These are phyloP conservation scores for Egretta garzetta DNA, from an alignment of 2,113 vertebrate genomes.

Conservation along the genomic window DNA sequence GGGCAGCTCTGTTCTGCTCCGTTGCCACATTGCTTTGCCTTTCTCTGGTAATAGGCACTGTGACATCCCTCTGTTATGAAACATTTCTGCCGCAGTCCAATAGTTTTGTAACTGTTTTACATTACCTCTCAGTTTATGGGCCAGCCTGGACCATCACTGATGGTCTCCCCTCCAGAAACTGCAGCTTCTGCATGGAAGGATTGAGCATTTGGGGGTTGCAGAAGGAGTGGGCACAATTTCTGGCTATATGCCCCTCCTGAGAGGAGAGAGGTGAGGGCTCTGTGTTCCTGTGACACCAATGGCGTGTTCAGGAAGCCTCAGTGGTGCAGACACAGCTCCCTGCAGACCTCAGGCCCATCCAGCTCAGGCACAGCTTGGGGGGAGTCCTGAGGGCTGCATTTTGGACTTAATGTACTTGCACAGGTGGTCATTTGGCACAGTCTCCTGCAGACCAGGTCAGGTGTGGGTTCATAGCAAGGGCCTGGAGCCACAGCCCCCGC, in stretches of 20 bases:
- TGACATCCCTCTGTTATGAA: not conserved
- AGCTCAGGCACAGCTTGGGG: not conserved
- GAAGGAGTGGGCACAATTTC: not conserved
- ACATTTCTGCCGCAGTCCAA: not conserved
- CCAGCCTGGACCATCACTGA: not conserved
- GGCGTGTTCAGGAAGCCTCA: not conserved
- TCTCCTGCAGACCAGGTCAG: not conserved
- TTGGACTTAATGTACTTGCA: not conserved
- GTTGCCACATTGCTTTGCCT: not conserved
- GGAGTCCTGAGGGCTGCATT: not conserved
- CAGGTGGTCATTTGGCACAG: fast-evolving
- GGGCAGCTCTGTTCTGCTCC: not conserved
- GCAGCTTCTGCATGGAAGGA: not conserved
- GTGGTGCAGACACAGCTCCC: not conserved
- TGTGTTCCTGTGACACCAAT: not conserved
- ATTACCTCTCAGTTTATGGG: not conserved
- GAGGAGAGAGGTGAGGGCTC: not conserved
- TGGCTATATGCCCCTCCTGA: not conserved
- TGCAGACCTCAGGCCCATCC: not conserved
- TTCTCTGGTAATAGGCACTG: not conserved
- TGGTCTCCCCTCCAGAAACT: not conserved
- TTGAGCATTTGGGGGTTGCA: not conserved
- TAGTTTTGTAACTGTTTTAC: not conserved
- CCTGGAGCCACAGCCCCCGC: not conserved
- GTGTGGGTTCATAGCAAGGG: not conserved